Conservation (phyloP, 1,140 invertebrate species). For the Elymnias hypermnestra region DNA sequence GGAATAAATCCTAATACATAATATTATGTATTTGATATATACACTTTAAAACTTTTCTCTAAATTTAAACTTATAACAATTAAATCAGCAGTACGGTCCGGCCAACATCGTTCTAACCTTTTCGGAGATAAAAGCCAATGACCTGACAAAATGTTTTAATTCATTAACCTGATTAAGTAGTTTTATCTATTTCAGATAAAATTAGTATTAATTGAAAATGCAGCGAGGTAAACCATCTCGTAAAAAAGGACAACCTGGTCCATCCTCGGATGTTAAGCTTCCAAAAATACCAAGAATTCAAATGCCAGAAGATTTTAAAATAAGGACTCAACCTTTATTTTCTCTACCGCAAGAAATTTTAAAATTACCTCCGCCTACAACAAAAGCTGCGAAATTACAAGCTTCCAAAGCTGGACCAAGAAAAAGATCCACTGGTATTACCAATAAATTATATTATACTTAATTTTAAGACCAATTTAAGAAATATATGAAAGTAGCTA, state of each 20-base stretch:
- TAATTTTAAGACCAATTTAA: neutral
- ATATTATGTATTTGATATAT: too few relatives aligned
- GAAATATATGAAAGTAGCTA: neutral
- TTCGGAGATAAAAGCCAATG: too few relatives aligned
- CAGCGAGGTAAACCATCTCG: constrained; percentile 36
- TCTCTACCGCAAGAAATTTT: constrained; percentile 74
- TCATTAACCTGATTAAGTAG: too few relatives aligned
- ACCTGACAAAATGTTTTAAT: too few relatives aligned
- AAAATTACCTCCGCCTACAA: constrained; percentile 47
- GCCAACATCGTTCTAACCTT: too few relatives aligned
- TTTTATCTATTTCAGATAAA: neutral
- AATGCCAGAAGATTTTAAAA: constrained; percentile 74
- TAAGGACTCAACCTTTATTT: constrained; percentile 71
- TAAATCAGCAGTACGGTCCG: too few relatives aligned
- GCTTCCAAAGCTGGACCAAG: constrained; percentile 29
- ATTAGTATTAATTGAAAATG: constrained; percentile 23
- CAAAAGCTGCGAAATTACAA: constrained; percentile 38
- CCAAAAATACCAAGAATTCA: constrained; percentile 69
- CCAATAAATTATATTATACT: neutral
- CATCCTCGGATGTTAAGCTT: constrained; percentile 45
- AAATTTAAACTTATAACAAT: too few relatives aligned
- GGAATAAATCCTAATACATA: too few relatives aligned
- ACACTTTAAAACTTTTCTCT: too few relatives aligned
- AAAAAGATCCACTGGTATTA: constrained; percentile 44
- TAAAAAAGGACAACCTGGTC: constrained; percentile 40